Base-by-base conservation (phyloP, 2,797 vertebrate species). In the Siniperca obscura region DNA sequence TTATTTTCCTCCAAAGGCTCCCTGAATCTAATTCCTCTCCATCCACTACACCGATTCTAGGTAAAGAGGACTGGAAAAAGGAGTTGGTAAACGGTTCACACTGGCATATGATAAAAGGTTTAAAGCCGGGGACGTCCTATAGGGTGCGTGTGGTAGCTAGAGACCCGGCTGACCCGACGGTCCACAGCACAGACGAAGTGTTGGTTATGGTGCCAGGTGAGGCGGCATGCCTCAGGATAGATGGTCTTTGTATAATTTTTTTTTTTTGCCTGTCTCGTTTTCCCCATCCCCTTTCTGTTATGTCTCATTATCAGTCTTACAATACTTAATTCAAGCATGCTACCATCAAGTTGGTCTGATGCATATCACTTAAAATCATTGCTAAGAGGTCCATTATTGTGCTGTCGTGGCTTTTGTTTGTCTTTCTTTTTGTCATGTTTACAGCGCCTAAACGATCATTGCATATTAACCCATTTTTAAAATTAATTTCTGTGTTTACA, bases 131-230 rank as follows among this genome's bases (percentile, higher is more conserved):
- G 95, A 97, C 95, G 89, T 93, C 97, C 88, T 99, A 99, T 97
- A 97, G 94, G 95, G 97, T 98, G 90, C 96, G 95, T 42, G 95
- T 98, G 96, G 96, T 97, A 95, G 97, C 97, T 94, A 97, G 96
- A 95, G 97, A 97, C 92, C 94, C 94, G 80, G 92, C 94, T 79
- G 96, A 95, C 92, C 61, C 79, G 22, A 95, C 95, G 87, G 94
- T 95, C 84, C 95, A 95, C 96, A 97, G 95, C 95, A 96, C 97
- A 91, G 96, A 97, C 64, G 96, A 97, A 91, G 92, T 96, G 91
- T 91, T 96, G 96, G 96, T 99, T 90, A 95, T 95, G 81, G 96
- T 97, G 94, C 97, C 97, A 98, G 97, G 97, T 98, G 97, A 98
- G 97, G 96, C 92, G 7, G 92, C 93, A 93, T 93, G 93, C 90